Evolutionary conservation across 1,140 invertebrate species (phyloP).

Genomic region (Apolygus lucorum): DNA sequence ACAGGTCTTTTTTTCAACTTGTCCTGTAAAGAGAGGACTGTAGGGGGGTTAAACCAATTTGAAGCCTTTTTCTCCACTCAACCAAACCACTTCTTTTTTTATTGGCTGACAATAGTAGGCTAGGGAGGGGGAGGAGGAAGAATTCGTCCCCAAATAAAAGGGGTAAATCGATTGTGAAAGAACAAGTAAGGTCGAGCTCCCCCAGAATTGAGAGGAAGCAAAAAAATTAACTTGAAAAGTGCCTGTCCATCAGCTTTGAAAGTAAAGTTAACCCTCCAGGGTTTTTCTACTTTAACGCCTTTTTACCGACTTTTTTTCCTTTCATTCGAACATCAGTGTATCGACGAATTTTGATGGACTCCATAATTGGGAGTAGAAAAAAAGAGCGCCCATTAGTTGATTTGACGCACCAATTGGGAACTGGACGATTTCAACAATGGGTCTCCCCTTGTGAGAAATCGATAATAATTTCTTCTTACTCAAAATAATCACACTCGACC

Average conservation of each 20-base stretch:
- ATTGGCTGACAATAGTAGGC: neutral
- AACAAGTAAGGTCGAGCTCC: neutral
- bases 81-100: neutral
- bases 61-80: neutral
- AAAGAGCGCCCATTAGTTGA: neutral
- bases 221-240: neutral
- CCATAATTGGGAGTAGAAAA: neutral
- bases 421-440: no score
- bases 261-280: neutral
- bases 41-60: neutral
- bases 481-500: no score
- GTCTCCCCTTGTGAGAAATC: no score
- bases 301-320: neutral
- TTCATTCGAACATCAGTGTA: neutral
- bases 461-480: no score
- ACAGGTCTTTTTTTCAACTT: neutral
- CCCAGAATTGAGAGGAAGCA: neutral
- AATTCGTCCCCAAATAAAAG: neutral
- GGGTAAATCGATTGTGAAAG: neutral
- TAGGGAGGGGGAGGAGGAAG: neutral
- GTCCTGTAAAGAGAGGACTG: neutral
- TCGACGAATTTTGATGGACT: neutral
- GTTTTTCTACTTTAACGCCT: neutral
- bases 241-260: neutral
- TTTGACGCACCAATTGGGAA: neutral